phyloP scores from a whole-genome alignment of 2,113 vertebrate genomes.

The Gasterosteus aculeatus region DNA sequence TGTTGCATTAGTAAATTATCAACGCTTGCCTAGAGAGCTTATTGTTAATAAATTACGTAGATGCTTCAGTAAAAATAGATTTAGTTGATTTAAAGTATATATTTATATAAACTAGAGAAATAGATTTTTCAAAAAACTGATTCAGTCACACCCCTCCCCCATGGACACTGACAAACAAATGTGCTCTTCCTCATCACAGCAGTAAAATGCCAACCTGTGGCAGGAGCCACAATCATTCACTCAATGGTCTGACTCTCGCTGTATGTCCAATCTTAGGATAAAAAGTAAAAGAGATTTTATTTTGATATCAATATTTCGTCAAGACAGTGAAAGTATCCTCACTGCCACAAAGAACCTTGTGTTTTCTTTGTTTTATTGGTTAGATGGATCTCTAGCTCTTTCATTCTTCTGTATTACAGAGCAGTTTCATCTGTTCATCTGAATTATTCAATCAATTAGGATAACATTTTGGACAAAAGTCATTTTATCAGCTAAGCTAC shows the following conservation, averaged over 20 bases:
- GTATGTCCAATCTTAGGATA: neutral
- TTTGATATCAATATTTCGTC: conserved; percentile 2
- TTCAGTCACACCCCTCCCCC: conserved; percentile 28
- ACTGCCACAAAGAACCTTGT: conserved; percentile 24
- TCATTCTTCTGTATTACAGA: conserved; percentile 1
- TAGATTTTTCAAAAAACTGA: neutral
- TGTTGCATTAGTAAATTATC: conserved; percentile 23
- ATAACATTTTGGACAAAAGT: neutral
- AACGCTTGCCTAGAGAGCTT: conserved; percentile 36
- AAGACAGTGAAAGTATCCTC: neutral
- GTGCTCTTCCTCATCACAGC: conserved; percentile 32
- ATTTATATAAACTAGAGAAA: conserved; percentile 13
- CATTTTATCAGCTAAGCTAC: neutral
- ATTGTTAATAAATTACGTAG: conserved; percentile 54
- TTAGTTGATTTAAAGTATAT: no score
- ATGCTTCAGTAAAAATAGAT: conserved; percentile 17
- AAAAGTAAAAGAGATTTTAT: conserved; percentile 14
- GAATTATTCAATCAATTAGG: conserved; percentile 13
- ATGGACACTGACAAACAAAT: conserved; percentile 30
- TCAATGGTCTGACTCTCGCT: conserved; percentile 27
- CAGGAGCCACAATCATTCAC: conserved; percentile 21
- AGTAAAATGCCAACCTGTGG: conserved; percentile 47
- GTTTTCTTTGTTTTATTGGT: conserved; percentile 32
- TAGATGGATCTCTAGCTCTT: conserved; percentile 1
- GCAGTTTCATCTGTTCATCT: neutral